Evolutionary conservation across 2,888 invertebrate species (phyloP), one percentile per base, ranked within the genome.

Genomic region (Galerucella calmariensis): DNA sequence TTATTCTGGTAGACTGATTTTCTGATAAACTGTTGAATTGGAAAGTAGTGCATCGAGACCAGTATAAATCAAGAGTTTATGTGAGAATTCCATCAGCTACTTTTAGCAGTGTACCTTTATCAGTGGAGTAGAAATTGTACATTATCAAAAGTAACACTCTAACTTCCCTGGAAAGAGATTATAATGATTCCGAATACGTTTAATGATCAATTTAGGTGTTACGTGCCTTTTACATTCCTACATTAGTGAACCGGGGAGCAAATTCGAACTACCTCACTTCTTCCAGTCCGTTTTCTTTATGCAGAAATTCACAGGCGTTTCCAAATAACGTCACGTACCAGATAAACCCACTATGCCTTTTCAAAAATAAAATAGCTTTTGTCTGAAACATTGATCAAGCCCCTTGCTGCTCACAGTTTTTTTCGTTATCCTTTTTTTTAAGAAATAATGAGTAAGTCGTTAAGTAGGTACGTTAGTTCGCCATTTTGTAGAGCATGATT

Each of bases 311-410:
- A 59, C 66, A 20, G 66, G 66, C 66, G 72, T 24, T 41, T 58
- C 46, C 66, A 27, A 63, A 63, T 59, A 72, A 72, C 72, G 72
- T 72, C 72, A 72, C 72, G 72, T 72, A 72, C 66, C 44, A 72
- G 72, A 72, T 72, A 72, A 72, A 72, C 72, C 72, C 72, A 67
- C 67, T 72, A 58, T 46, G 67, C 72, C 56, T 72, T 72, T 72
- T 72, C 67, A 67, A 72, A 72, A 72, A 72, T 72, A 67, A 72
- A 72, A 72, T 72, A 72, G 72, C 72, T 72, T 72, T 72, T 72
- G 66, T 72, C 66, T 72, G 72, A 59, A 67, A 72, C 72, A 67
- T 72, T 59, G 72, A 72, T 72, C 72, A 69, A 63, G 72, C 66
- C 59, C 46, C 56, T 63, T 41, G 62, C 71, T 41, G 44, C 24